A percentile compares a stretch with the other conserved stretches of the same genome.
phyloP scores from a whole-genome alignment of 2,113 vertebrate genomes.

The Urocolius indicus region DNA sequence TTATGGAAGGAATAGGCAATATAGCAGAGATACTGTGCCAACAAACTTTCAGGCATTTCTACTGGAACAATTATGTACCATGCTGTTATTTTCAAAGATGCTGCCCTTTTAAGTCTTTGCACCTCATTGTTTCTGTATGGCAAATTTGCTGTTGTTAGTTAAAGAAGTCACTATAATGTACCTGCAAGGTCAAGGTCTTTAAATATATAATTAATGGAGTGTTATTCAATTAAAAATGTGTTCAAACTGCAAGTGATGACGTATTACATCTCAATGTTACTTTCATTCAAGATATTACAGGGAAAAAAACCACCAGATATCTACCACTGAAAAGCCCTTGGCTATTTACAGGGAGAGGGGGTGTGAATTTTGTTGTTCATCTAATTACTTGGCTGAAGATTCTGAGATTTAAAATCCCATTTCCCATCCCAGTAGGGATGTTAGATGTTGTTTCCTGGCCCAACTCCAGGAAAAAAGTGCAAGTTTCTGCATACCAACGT shows the following conservation, averaged over 20 bases:
- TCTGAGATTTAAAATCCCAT: conserved; percentile 30
- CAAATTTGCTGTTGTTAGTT: neutral
- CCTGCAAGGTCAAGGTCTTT: neutral
- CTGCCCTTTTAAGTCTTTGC: neutral
- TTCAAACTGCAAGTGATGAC: neutral
- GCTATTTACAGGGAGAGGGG: neutral
- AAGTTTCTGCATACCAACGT: neutral
- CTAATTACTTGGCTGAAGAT: conserved; percentile 44
- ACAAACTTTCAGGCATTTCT: neutral
- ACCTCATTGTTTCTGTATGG: neutral
- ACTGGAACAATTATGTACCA: no score
- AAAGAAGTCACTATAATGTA: neutral
- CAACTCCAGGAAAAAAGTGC: neutral
- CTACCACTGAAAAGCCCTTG: neutral
- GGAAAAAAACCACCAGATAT: neutral
- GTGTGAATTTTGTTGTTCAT: conserved; percentile 21
- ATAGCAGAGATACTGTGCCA: neutral
- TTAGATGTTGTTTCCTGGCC: conserved; percentile 18
- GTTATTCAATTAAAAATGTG: neutral
- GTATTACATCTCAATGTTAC: neutral
- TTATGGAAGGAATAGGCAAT: neutral
- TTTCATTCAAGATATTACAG: neutral
- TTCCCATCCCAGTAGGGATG: conserved; percentile 4
- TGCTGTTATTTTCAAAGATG: neutral
- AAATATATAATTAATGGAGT: neutral